Conservation (phyloP, 2,797 vertebrate genomes). For the Aeoliscus strigatus region DNA sequence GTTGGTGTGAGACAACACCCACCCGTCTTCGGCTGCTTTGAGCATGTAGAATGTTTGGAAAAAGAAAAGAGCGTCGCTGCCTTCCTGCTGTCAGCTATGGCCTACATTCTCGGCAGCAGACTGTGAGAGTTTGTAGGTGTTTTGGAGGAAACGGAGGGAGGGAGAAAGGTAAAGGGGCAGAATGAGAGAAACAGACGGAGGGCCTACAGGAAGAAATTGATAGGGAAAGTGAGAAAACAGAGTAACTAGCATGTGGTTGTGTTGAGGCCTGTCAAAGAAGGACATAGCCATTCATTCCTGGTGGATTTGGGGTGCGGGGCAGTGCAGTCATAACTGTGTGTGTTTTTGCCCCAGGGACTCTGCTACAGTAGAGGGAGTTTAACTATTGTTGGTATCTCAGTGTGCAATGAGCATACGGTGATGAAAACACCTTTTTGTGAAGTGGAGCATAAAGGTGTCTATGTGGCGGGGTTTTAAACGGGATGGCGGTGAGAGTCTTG, state of each 20-base stretch:
- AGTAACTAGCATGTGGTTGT: conserved; percentile 6
- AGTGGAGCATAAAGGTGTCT: conserved; percentile 15
- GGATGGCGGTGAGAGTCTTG: background rate
- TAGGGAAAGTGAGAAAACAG: conserved; percentile 22
- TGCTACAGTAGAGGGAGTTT: background rate
- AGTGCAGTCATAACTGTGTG: too few species aligned
- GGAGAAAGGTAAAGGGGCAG: conserved; percentile 31
- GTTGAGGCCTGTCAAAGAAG: background rate
- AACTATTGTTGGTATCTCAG: conserved; percentile 13
- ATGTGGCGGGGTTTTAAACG: conserved; percentile 2
- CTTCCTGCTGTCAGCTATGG: conserved; percentile 61
- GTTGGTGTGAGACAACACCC: conserved; percentile 12
- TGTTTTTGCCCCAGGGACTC: background rate
- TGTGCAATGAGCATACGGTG: conserved; percentile 13
- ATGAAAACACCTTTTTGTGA: conserved; percentile 16
- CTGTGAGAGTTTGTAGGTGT: conserved; percentile 60
- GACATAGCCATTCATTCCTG: too few species aligned
- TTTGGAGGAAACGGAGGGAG: conserved; percentile 47
- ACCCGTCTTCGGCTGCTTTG: conserved; percentile 35
- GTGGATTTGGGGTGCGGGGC: too few species aligned
- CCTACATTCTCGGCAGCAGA: conserved; percentile 66
- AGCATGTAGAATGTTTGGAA: conserved; percentile 30
- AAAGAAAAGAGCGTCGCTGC: conserved; percentile 38
- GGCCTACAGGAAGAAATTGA: conserved; percentile 22
- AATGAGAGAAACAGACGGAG: conserved; percentile 31